Evolutionary conservation across 2,888 invertebrate species (phyloP).

Genomic region (Drosophila recens): DNA sequence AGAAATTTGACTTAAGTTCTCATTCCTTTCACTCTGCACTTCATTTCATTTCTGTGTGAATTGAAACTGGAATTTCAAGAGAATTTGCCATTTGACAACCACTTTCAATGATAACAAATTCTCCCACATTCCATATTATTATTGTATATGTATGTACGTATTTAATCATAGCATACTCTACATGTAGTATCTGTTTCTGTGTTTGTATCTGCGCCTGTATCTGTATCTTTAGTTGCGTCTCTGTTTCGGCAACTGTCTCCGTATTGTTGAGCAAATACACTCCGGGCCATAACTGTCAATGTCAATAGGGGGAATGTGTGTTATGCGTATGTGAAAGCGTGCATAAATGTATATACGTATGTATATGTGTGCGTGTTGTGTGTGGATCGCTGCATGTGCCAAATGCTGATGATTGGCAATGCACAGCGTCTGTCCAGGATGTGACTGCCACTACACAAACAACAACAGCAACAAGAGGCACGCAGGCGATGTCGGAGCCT

Average conservation of each 20-base stretch:
- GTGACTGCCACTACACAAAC: conserved; percentile 36
- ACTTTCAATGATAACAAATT: neutral
- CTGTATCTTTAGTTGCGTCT: conserved; percentile 4
- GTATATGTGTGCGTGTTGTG: conserved; percentile 1
- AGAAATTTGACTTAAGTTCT: neutral
- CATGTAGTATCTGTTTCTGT: neutral
- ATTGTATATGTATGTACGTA: neutral
- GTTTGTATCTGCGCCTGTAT: neutral
- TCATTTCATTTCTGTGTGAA: neutral
- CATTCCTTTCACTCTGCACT: neutral
- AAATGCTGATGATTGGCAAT: conserved; percentile 60
- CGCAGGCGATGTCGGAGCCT: conserved; percentile 17
- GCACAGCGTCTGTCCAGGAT: conserved; percentile 53
- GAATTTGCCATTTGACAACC: neutral
- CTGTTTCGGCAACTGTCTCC: conserved; percentile 13
- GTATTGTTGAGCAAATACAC: conserved; percentile 63
- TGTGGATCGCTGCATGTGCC: conserved; percentile 39
- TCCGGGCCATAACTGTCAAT: conserved; percentile 76
- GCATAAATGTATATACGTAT: neutral
- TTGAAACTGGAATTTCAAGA: neutral
- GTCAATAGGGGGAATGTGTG: conserved; percentile 56
- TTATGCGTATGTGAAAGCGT: conserved; percentile 13
- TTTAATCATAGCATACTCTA: conserved; percentile 1
- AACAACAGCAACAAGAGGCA: conserved; percentile 30
- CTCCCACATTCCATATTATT: neutral